Evolutionary conservation across 1,140 invertebrate genomes (phyloP).

Genomic region (Drosophila repletoides): DNA sequence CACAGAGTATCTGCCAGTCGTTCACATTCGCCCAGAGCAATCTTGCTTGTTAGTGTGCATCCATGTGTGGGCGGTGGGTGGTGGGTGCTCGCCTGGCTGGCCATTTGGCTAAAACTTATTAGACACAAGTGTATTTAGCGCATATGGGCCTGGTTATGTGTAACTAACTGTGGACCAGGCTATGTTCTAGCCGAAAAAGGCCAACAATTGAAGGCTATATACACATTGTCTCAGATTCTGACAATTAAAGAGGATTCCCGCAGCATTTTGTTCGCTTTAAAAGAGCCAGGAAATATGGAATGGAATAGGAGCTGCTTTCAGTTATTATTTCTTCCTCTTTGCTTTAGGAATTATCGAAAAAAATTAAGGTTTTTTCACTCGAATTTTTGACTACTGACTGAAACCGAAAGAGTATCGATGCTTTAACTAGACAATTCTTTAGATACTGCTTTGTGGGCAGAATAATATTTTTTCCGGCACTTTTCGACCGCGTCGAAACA

Average conservation of each 20-base stretch:
- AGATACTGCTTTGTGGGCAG: neutral
- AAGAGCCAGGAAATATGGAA: neutral
- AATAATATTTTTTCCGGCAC: conserved; percentile 35
- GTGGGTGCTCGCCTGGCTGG: conserved; percentile 56
- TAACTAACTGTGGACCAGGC: conserved; percentile 58
- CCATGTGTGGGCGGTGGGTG: conserved; percentile 29
- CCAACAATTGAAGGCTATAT: neutral
- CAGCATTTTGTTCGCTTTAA: conserved; percentile 16
- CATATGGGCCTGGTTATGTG: conserved; percentile 54
- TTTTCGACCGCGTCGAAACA: conserved; percentile 14
- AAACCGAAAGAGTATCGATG: too few relatives aligned
- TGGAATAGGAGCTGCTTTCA: neutral
- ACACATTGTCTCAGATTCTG: conserved; percentile 25
- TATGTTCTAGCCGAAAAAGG: neutral
- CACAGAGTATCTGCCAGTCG: too few relatives aligned
- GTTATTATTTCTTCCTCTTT: too few relatives aligned
- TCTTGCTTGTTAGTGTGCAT: too few relatives aligned
- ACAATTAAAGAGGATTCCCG: conserved; percentile 51
- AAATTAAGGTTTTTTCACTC: too few relatives aligned
- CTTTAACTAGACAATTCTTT: too few relatives aligned
- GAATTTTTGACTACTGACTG: too few relatives aligned
- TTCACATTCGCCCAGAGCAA: too few relatives aligned
- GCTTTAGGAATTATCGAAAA: too few relatives aligned
- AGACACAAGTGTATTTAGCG: conserved; percentile 75
- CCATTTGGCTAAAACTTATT: conserved; percentile 77